phyloP scores from a whole-genome alignment of 2,113 vertebrate species.

The Aythya baeri region DNA sequence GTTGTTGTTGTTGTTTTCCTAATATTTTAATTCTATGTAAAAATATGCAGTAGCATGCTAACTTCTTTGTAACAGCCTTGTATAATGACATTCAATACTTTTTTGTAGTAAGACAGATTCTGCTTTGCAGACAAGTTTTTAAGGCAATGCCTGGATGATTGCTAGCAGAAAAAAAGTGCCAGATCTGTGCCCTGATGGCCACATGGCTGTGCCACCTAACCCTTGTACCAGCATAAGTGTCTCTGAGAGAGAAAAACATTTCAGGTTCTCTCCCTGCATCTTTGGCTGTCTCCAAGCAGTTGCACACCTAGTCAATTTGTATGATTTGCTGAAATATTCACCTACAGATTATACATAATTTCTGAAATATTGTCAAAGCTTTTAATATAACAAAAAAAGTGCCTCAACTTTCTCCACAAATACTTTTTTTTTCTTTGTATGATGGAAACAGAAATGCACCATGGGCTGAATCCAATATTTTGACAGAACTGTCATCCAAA shows the following conservation, averaged over 20 bases:
- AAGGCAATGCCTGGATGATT: neutral
- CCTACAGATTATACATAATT: neutral
- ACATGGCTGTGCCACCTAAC: neutral
- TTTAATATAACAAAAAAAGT: slow-evolving; percentile 2
- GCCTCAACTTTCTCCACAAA: slow-evolving; percentile 8
- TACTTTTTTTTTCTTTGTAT: neutral
- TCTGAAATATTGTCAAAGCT: slow-evolving; percentile 33
- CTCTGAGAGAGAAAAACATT: neutral
- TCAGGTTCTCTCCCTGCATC: neutral
- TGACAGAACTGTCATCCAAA: slow-evolving; percentile 56
- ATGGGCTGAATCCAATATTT: slow-evolving; percentile 52
- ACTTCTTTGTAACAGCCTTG: neutral
- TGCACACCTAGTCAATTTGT: neutral
- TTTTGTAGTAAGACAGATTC: neutral
- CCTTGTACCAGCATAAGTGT: neutral
- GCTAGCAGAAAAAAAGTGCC: neutral
- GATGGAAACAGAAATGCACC: slow-evolving; percentile 33
- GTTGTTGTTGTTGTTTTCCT: neutral
- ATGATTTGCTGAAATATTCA: neutral
- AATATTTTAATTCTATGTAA: slow-evolving; percentile 32
- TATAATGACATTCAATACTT: neutral
- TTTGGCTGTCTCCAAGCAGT: neutral
- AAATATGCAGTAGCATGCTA: neutral
- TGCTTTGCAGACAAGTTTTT: neutral
- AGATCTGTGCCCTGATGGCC: neutral